These are phyloP conservation scores for Melanargia galathea DNA, from an alignment of 2,888 invertebrate species.

Conservation along the genomic window DNA sequence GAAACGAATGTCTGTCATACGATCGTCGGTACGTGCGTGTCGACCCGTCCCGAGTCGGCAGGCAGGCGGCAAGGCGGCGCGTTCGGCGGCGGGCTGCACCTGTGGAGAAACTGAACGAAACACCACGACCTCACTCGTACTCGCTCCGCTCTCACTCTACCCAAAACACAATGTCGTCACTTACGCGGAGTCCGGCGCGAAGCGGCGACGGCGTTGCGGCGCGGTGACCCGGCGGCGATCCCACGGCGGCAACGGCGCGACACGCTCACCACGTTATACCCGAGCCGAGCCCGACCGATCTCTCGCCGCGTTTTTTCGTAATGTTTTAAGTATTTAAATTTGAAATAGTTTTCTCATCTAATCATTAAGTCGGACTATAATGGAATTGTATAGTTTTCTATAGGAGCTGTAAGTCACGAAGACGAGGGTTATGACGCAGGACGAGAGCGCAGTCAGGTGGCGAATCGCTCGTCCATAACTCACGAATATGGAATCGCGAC, in stretches of 20 bases:
- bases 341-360: neutral
- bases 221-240: conserved; percentile 24
- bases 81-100: conserved; percentile 16
- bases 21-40: neutral
- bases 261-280: conserved; percentile 9
- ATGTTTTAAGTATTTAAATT: neutral
- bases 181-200: conserved; percentile 28
- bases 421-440: conserved; percentile 12
- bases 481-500: conserved; percentile 58
- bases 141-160: conserved; percentile 6
- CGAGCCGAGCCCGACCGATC: conserved; percentile 13
- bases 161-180: conserved; percentile 26
- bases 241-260: conserved; percentile 28
- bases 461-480: conserved; percentile 58
- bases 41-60: neutral
- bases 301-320: neutral
- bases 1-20: conserved; percentile 24
- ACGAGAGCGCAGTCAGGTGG: conserved; percentile 35
- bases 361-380: too few relatives aligned
- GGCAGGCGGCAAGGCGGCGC: conserved; percentile 5
- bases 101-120: conserved; percentile 20
- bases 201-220: conserved; percentile 19
- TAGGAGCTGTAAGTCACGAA: too few relatives aligned
- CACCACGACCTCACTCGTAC: conserved; percentile 14
- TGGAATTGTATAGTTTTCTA: too few relatives aligned